Base-by-base conservation (phyloP, 2,888 invertebrate species). In the Elegia similella region DNA sequence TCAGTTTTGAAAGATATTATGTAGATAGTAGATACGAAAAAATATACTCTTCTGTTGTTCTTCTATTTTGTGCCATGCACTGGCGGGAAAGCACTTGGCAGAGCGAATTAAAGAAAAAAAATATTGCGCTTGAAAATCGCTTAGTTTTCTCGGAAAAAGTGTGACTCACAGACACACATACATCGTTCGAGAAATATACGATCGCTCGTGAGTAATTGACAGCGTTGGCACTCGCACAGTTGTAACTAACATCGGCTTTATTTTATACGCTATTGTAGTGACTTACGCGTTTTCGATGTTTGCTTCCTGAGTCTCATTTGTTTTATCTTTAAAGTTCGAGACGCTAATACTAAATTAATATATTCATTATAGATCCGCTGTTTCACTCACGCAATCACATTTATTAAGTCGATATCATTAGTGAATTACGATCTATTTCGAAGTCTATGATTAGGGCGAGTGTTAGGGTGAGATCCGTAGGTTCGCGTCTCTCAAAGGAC, bases 41-140 rank as follows among this genome's bases (percentile, higher is more conserved):
- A 23, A 5, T 10, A 23, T 2, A 2, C 23, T 3, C 23, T 23
- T 23, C 23, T 23, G 23, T 23, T 23, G 5, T 2, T 5, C 23
- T 23, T 38, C 38, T 38, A 3, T 38, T 2, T 38, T 38, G 10
- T 38, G n/a, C 12, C n/a, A 6, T n/a, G n/a, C 38, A 54, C 47
- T 52, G 15, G 42, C 42, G 58, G 55, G 57, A 58, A 58, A 43
- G 30, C 59, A 46, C 42, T 62, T 60, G 62, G 62, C 62, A 60
- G 53, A 38, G 16, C 29, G 30, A 42, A 15, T 10, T n/a, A 16
- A 16, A 29, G 42, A 53, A 60, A 60, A n/a, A 60, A 57, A 53
- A 29, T 15, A 46, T 56, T 53, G 48, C 59, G 42, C 59, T n/a
- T 60, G 55, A 57, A 59, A 38, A n/a, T 38, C 12, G 50, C 48